These are phyloP conservation scores for Drosophila meridionalis DNA, from an alignment of 2,888 invertebrate species.

Conservation along the genomic window DNA sequence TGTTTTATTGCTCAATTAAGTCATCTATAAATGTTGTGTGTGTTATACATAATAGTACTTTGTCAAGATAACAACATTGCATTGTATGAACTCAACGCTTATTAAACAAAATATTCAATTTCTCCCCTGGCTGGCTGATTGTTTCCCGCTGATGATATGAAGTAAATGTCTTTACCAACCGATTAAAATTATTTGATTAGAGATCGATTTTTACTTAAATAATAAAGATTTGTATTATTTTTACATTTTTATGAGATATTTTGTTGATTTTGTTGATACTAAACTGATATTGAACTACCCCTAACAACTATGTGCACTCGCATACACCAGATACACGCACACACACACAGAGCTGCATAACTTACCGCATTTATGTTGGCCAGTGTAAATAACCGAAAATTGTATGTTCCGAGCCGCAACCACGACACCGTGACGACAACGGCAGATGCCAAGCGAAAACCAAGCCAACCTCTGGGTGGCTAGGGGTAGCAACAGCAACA, in stretches of 20 bases:
- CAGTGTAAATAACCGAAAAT: slow-evolving; percentile 73
- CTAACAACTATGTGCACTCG: not conserved
- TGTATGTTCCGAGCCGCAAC: slow-evolving; percentile 67
- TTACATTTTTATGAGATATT: not conserved
- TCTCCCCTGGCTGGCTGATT: too few species aligned
- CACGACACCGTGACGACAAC: slow-evolving; percentile 76
- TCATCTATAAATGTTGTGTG: too few species aligned
- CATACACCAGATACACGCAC: not conserved
- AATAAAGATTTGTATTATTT: not conserved
- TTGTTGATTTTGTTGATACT: not conserved
- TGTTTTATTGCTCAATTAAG: too few species aligned
- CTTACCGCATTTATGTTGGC: slow-evolving; percentile 56
- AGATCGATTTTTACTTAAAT: too few species aligned
- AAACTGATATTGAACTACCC: not conserved
- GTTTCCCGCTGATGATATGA: too few species aligned
- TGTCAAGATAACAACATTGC: too few species aligned
- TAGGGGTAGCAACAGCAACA: slow-evolving; percentile 19
- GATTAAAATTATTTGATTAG: too few species aligned
- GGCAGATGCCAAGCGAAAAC: slow-evolving; percentile 56
- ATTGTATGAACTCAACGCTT: too few species aligned
- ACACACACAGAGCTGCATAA: slow-evolving; percentile 20
- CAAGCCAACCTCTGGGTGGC: slow-evolving; percentile 7
- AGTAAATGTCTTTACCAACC: too few species aligned
- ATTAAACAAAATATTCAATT: too few species aligned
- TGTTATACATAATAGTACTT: too few species aligned